These are phyloP conservation scores for Chrysaora quinquecirrha DNA, from an alignment of 30 jellyfish, hydroid and myxozoan species.

Conservation along the genomic window DNA sequence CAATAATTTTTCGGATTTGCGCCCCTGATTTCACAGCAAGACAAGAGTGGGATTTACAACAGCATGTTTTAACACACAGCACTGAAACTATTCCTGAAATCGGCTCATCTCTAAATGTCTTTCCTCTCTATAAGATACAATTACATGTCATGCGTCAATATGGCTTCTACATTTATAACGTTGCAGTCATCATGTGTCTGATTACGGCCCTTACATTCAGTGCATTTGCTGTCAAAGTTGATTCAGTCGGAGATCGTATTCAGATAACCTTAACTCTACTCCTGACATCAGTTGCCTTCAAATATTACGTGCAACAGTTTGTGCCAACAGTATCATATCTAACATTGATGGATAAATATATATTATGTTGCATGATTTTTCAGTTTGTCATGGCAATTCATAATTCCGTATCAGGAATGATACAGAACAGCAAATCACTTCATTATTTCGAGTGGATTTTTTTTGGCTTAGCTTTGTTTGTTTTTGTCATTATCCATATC, in stretches of 20 bases:
- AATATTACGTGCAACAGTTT: slow-evolving; percentile 53
- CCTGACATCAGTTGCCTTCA: slow-evolving; percentile 70
- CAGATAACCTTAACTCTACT: slow-evolving; percentile 50
- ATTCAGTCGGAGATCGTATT: slow-evolving; percentile 45
- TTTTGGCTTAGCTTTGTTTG: slow-evolving; percentile 18
- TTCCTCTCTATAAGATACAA: slow-evolving; percentile 56
- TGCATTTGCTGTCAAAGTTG: slow-evolving; percentile 49
- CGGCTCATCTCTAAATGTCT: slow-evolving; percentile 49
- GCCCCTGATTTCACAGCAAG: slow-evolving; percentile 40
- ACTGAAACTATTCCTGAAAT: neutral
- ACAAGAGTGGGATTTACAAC: slow-evolving; percentile 47
- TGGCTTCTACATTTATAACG: slow-evolving; percentile 39
- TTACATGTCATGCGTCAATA: slow-evolving; percentile 52
- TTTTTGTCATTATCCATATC: slow-evolving; percentile 22
- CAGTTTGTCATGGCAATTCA: slow-evolving; percentile 65
- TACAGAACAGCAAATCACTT: neutral
- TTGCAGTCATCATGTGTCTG: slow-evolving; percentile 22
- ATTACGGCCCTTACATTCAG: slow-evolving; percentile 61
- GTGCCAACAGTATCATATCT: slow-evolving; percentile 58
- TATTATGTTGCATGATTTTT: slow-evolving; percentile 50
- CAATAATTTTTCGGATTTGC: no score
- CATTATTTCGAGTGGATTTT: slow-evolving; percentile 39
- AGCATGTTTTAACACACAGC: slow-evolving; percentile 24
- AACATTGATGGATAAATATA: slow-evolving; percentile 35
- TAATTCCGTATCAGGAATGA: slow-evolving; percentile 45